phyloP scores from a whole-genome alignment of 1,140 invertebrate genomes.

The Calliopsis andreniformis region DNA sequence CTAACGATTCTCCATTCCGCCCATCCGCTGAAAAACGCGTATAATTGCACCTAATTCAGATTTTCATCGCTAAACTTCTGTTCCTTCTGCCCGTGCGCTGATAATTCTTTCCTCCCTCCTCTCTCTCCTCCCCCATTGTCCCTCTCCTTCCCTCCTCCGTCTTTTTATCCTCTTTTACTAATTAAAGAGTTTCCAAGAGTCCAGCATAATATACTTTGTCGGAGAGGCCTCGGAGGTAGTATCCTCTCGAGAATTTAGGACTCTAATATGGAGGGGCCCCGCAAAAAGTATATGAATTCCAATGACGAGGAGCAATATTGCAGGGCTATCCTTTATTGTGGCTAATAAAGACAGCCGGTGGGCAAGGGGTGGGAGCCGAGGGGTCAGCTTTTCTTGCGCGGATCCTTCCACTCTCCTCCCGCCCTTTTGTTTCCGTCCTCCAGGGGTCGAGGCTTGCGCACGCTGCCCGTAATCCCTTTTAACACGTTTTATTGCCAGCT shows the following conservation, averaged over 20 bases:
- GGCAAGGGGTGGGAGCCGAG: constrained; percentile 10
- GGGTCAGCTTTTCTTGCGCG: constrained; percentile 28
- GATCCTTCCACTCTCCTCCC: neutral
- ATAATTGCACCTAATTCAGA: constrained; percentile 26
- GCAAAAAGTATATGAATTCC: constrained; percentile 67
- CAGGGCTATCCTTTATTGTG: constrained; percentile 62
- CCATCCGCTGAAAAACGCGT: constrained; percentile 10
- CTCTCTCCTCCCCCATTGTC: too few species aligned
- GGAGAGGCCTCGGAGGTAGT: constrained; percentile 33
- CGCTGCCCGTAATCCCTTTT: constrained; percentile 16
- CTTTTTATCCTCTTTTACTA: constrained; percentile 38
- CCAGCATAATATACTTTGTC: constrained; percentile 31
- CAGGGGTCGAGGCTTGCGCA: neutral
- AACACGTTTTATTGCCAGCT: neutral
- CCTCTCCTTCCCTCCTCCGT: neutral
- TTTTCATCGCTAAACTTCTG: neutral
- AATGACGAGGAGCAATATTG: constrained; percentile 65
- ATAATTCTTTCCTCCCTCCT: constrained; percentile 8
- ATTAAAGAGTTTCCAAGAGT: constrained; percentile 54
- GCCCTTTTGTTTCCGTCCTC: constrained; percentile 5
- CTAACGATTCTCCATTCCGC: constrained; percentile 14
- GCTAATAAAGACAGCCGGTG: constrained; percentile 61
- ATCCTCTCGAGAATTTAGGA: constrained; percentile 65
- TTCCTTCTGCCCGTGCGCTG: neutral
- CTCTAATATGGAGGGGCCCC: constrained; percentile 60